Percentiles rank a stretch among this genome's conserved stretches.
These are phyloP conservation scores for Eptatretus burgeri DNA, from an alignment of 2,113 vertebrate species.

Conservation along the genomic window DNA sequence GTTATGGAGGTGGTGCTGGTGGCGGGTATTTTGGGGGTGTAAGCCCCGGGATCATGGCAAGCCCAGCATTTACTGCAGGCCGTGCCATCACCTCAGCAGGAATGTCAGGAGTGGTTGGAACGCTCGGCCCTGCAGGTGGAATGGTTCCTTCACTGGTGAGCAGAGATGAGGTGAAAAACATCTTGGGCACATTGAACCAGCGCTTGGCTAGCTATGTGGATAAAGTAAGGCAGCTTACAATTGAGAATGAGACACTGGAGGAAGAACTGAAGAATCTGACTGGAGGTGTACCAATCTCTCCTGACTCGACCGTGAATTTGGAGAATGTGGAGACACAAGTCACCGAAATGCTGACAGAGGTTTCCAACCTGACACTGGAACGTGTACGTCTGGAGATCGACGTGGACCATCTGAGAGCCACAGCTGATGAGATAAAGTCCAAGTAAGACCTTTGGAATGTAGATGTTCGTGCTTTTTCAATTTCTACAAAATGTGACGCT, in stretches of 20 bases:
- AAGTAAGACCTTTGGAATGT: constrained; percentile 13
- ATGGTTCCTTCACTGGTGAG: constrained; percentile 11
- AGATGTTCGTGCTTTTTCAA: too few species aligned
- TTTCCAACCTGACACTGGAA: constrained; percentile 17
- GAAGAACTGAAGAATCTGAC: constrained; percentile 16
- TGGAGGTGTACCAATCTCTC: constrained; percentile 13
- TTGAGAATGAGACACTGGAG: constrained; percentile 17
- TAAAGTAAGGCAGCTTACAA: constrained; percentile 15
- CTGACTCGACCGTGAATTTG: constrained; percentile 11
- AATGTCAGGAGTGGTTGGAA: constrained; percentile 12
- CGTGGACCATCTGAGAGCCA: constrained; percentile 17
- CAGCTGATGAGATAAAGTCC: constrained; percentile 18
- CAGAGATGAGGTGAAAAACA: constrained; percentile 16
- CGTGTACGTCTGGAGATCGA: constrained; percentile 17
- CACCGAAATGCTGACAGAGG: constrained; percentile 13
- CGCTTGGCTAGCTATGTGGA: constrained; percentile 17
- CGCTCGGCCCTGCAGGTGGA: constrained; percentile 7
- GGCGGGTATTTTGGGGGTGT: constrained; percentile 7
- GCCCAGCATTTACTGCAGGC: constrained; percentile 14
- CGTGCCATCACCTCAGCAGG: background rate
- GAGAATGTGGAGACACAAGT: constrained; percentile 16
- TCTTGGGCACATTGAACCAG: constrained; percentile 15
- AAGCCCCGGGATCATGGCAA: constrained; percentile 8
- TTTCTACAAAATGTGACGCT: too few species aligned
- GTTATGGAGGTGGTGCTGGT: background rate